Conservation (phyloP, 1,140 invertebrate genomes). For the Zaprionus davidi region DNA sequence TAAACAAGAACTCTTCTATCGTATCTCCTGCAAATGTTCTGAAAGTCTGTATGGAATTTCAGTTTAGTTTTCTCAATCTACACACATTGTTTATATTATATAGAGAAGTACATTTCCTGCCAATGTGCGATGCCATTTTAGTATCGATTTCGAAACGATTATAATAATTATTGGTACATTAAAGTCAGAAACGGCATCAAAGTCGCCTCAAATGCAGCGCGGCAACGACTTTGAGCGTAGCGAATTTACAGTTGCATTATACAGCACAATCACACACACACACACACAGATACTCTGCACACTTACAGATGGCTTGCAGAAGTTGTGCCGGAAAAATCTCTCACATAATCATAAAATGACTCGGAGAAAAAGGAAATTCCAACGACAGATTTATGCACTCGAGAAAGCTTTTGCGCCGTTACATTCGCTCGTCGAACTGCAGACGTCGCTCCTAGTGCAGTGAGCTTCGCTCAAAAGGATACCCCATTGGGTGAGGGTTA, state of each 20-base stretch:
- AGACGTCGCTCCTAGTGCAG: constrained; percentile 16
- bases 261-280: constrained; percentile 44
- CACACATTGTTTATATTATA: background rate
- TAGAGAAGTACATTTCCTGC: background rate
- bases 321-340: constrained; percentile 77
- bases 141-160: constrained; percentile 17
- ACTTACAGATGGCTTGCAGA: constrained; percentile 33
- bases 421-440: constrained; percentile 37
- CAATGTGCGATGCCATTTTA: background rate
- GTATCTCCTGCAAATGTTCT: background rate
- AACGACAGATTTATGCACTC: constrained; percentile 77
- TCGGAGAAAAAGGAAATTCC: constrained; percentile 72
- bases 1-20: background rate
- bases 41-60: background rate
- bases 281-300: constrained; percentile 9
- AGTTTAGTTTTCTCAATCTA: background rate
- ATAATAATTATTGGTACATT: constrained; percentile 61
- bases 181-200: constrained; percentile 69
- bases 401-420: constrained; percentile 74
- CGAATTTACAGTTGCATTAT: constrained; percentile 72
- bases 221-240: constrained; percentile 55
- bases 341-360: constrained; percentile 84
- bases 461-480: constrained; percentile 11
- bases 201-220: constrained; percentile 64
- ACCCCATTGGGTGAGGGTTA: background rate